phyloP scores from a whole-genome alignment of 2,113 vertebrate genomes.

The Nyctereutes procyonoides region DNA sequence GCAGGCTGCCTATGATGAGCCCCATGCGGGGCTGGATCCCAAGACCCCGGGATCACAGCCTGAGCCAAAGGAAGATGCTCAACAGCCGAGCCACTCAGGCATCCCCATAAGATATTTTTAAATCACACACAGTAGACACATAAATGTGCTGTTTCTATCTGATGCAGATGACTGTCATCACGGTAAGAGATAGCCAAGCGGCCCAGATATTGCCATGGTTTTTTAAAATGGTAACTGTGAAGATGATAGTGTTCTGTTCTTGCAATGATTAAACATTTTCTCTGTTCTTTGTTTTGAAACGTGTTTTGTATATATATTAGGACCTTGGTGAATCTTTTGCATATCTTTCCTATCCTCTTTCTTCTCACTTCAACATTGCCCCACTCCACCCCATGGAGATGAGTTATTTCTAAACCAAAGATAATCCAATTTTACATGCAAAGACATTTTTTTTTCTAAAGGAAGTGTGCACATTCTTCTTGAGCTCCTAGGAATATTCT shows the following conservation, averaged over 20 bases:
- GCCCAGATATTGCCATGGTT: neutral
- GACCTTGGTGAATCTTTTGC: neutral
- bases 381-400: slow-evolving; percentile 13
- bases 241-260: neutral
- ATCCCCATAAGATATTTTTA: slow-evolving; percentile 56
- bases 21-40: no score
- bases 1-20: no score
- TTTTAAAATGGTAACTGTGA: neutral
- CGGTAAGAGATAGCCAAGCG: neutral
- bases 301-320: slow-evolving; percentile 6
- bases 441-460: slow-evolving; percentile 60
- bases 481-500: slow-evolving; percentile 59
- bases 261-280: neutral
- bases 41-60: no score
- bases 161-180: neutral
- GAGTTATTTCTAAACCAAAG: slow-evolving; percentile 67
- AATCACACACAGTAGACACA: neutral
- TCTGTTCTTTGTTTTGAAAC: neutral
- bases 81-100: no score
- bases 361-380: neutral
- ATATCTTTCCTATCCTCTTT: neutral
- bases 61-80: no score
- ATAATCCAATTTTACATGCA: slow-evolving; percentile 71
- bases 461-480: slow-evolving; percentile 54
- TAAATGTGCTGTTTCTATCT: slow-evolving; percentile 41